These are phyloP conservation scores for Poeciliopsis turrubarensis DNA, from an alignment of 2,113 vertebrate species.

Conservation along the genomic window DNA sequence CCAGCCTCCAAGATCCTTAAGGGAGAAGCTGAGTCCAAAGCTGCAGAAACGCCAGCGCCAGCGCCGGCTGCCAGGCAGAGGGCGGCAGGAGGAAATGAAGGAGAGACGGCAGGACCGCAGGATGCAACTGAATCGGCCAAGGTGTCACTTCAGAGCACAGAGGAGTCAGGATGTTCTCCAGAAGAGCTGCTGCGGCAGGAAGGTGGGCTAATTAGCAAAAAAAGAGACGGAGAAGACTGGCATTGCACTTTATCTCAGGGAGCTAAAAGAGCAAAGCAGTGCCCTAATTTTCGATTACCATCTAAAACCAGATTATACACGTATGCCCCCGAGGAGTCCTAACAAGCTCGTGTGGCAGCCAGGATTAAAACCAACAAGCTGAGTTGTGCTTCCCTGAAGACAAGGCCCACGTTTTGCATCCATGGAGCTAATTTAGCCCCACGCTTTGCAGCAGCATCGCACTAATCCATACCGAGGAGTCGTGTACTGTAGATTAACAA, in stretches of 20 bases:
- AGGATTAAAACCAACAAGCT: constrained; percentile 51
- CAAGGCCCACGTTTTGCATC: constrained; percentile 45
- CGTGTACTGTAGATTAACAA: constrained; percentile 48
- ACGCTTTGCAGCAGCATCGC: constrained; percentile 35
- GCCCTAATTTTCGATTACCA: constrained; percentile 33
- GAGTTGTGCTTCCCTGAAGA: constrained; percentile 41
- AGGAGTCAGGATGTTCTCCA: constrained; percentile 17
- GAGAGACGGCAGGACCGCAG: constrained; percentile 20
- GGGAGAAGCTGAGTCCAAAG: constrained; percentile 55
- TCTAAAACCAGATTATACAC: constrained; percentile 56
- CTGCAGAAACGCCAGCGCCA: constrained; percentile 46
- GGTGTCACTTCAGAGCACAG: constrained; percentile 42
- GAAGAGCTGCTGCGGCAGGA: constrained; percentile 39
- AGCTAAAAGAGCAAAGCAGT: constrained; percentile 27
- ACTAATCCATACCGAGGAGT: constrained; percentile 60
- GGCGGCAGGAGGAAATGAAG: constrained; percentile 29
- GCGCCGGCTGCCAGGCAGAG: constrained; percentile 48
- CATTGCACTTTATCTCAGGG: constrained; percentile 12
- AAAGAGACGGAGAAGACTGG: neutral
- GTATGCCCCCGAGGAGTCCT: constrained; percentile 37
- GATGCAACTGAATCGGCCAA: constrained; percentile 25
- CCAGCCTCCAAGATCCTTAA: constrained; percentile 73
- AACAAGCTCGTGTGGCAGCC: constrained; percentile 44
- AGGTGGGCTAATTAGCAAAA: constrained; percentile 53
- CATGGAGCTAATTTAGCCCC: constrained; percentile 54